phyloP scores from a whole-genome alignment of 2,113 vertebrate genomes.

The Seriola dumerili region DNA sequence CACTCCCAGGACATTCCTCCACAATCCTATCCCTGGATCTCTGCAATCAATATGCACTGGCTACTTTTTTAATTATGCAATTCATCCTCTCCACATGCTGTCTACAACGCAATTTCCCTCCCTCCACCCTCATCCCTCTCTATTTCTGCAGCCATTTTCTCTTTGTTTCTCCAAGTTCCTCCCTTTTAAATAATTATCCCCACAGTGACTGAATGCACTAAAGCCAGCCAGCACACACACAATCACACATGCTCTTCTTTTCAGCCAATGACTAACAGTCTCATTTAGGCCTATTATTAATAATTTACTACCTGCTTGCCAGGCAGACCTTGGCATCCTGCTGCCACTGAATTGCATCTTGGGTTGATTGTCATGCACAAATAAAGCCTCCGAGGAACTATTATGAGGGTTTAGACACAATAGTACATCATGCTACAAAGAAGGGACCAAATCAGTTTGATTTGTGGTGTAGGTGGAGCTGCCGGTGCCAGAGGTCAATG shows the following conservation, averaged over 20 bases:
- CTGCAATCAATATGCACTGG: conserved; percentile 67
- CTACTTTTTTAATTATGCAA: conserved; percentile 70
- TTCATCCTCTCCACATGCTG: conserved; percentile 62
- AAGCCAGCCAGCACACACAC: conserved; percentile 12
- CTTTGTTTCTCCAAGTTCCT: conserved; percentile 49
- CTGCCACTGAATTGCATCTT: conserved; percentile 45
- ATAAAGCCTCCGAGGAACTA: conserved; percentile 21
- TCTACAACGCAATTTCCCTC: conserved; percentile 52
- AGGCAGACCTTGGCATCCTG: conserved; percentile 45
- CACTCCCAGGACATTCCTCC: conserved; percentile 50
- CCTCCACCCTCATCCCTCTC: conserved; percentile 16
- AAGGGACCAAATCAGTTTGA: background rate
- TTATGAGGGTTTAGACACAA: background rate
- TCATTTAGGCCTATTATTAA: conserved; percentile 63
- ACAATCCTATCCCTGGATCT: conserved; percentile 54
- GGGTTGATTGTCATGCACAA: conserved; percentile 47
- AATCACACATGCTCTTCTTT: conserved; percentile 8
- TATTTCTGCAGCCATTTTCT: conserved; percentile 47
- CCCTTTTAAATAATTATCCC: conserved; percentile 63
- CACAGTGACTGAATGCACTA: conserved; percentile 44
- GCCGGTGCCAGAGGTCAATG: background rate
- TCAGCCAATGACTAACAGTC: conserved; percentile 49
- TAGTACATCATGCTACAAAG: conserved; percentile 10
- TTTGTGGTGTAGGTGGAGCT: background rate
- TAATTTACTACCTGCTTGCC: conserved; percentile 61